A percentile compares a stretch with the other conserved stretches of the same genome.
Conservation (phyloP, 2,888 invertebrate species). For the Nephrocerus scutellatus region DNA sequence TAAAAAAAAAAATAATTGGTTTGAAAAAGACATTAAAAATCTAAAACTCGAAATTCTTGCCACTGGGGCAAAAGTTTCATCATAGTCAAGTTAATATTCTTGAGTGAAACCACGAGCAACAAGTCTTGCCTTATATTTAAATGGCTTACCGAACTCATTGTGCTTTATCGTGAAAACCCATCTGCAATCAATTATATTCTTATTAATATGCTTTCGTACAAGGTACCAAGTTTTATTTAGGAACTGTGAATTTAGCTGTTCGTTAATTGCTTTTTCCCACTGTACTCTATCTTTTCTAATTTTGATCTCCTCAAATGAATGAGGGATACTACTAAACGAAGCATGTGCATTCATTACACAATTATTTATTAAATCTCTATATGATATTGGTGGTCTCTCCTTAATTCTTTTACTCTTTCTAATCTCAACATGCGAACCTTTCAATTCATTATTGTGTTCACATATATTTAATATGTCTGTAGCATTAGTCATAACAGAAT, state of each 20-base stretch:
- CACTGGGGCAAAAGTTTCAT: constrained; percentile 17
- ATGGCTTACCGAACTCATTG: constrained; percentile 19
- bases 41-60: constrained; percentile 19
- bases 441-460: too few species aligned
- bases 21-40: constrained; percentile 19
- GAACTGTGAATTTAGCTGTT: constrained; percentile 19
- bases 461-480: too few species aligned
- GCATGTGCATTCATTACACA: too few species aligned
- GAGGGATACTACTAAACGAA: too few species aligned
- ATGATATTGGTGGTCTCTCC: too few species aligned
- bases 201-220: constrained; percentile 15
- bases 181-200: constrained; percentile 22
- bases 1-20: too few species aligned
- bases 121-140: constrained; percentile 15
- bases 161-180: constrained; percentile 24
- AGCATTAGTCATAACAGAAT: too few species aligned
- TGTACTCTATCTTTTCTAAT: constrained; percentile 16
- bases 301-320: too few species aligned
- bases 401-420: too few species aligned
- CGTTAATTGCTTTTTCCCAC: constrained; percentile 21
- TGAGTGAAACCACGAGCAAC: constrained; percentile 20
- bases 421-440: too few species aligned
- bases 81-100: constrained; percentile 16
- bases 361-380: too few species aligned
- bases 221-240: constrained; percentile 21